Base-by-base conservation (phyloP, 1,140 invertebrate species). In the Orussus abietinus region DNA sequence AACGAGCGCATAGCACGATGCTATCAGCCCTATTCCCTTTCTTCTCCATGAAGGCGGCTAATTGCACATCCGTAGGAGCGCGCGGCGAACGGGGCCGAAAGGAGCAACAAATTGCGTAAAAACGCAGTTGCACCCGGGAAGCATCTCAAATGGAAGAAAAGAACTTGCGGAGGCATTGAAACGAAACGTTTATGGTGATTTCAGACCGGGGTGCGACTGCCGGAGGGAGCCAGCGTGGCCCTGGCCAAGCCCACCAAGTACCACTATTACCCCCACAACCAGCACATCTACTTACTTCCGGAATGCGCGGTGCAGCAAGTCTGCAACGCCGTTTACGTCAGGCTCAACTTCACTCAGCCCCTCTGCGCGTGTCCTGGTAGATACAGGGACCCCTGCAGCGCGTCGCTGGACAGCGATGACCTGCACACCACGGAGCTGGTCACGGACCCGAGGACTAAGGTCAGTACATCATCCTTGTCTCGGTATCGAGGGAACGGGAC, bases 291-390 rank as follows among this genome's bases (percentile, higher is more conserved):
- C 76, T 72, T 91, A 53, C 76, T 93, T 39, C 90, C 90, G 38
- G 90, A 93, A 74, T 94, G 91, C 70, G 90, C 91, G 37, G 88
- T 92, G 52, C 91, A 95, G 75, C 77, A 92, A 80, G 89, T 92
- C 39, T 94, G 91, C 74, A 94, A 92, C 66, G 90, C 92, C 1
- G 89, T 94, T 35, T 94, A 94, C 72, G 85, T 92, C 18, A 77
- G 91, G 41, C 71, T 94, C 35, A 93, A 94, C 74, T 92, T 91
- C 73, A 93, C 90, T 15, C 90, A 94, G 66, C 90, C 90, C 10
- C 73, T 94, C 43, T 95, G 92, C 70, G 89, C 90, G 35, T 95
- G 92, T 75, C 88, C 90, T 15, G 87, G 66, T 49, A 59, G 69
- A 48, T 90, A 91, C 70, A 77, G 87, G 53, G 88, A 91, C 72